A percentile compares a stretch with the other conserved stretches of the same genome.
These are phyloP conservation scores for Galemys pyrenaicus DNA, from an alignment of 2,113 vertebrate species.

Conservation along the genomic window DNA sequence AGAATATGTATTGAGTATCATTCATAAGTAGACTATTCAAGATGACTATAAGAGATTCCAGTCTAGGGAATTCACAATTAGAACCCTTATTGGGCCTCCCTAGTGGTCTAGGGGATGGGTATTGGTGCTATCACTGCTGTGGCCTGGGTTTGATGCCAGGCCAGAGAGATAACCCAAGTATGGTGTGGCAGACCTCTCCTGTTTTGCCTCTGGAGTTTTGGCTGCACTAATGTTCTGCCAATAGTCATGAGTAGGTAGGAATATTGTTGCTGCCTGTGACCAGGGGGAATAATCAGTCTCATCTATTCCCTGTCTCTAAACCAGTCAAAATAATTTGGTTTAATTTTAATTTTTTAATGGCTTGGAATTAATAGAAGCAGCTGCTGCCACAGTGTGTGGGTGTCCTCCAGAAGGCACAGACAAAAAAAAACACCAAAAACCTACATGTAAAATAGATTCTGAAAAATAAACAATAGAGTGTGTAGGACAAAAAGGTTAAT, in stretches of 20 bases:
- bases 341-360: slow-evolving; percentile 93
- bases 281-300: slow-evolving; percentile 91
- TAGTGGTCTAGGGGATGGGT: too few species aligned
- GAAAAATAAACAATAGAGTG: slow-evolving; percentile 85
- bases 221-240: too few species aligned
- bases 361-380: slow-evolving; percentile 90
- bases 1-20: too few species aligned
- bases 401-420: slow-evolving; percentile 87
- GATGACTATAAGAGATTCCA: too few species aligned
- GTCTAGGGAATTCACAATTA: too few species aligned
- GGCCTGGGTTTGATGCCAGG: too few species aligned
- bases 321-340: slow-evolving; percentile 90
- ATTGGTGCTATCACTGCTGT: too few species aligned
- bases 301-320: slow-evolving; percentile 86
- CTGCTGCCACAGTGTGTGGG: slow-evolving; percentile 88
- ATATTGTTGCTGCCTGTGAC: slow-evolving; percentile 89
- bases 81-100: too few species aligned
- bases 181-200: too few species aligned
- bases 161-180: too few species aligned
- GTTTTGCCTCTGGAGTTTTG: too few species aligned
- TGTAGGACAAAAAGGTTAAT: slow-evolving; percentile 89
- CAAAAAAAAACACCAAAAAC: slow-evolving; percentile 76
- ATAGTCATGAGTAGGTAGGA: slow-evolving; percentile 85
- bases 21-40: too few species aligned
- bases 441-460: slow-evolving; percentile 57